Evolutionary conservation across 2,797 vertebrate species (phyloP).

Genomic region (Clarias platycephalus): DNA sequence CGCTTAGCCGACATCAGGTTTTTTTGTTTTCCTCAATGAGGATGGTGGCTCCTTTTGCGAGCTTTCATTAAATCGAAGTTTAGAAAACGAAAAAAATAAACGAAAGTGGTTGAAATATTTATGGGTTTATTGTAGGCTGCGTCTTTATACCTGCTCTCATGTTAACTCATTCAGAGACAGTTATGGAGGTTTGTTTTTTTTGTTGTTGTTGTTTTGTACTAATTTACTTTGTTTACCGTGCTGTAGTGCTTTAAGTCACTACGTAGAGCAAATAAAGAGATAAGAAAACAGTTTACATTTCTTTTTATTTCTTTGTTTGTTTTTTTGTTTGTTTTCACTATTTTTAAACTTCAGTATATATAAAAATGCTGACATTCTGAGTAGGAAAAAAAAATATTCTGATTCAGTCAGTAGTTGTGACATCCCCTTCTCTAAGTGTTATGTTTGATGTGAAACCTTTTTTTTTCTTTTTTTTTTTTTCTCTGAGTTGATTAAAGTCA

Average conservation of each 20-base stretch:
- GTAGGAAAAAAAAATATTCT: conserved; percentile 75
- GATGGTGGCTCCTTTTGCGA: conserved; percentile 98
- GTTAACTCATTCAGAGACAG: conserved; percentile 81
- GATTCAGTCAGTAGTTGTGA: conserved; percentile 65
- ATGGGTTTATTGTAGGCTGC: conserved; percentile 95
- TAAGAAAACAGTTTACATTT: conserved; percentile 93
- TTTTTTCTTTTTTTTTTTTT: not conserved
- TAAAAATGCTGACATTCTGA: conserved; percentile 70
- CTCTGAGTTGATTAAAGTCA: conserved; percentile 78
- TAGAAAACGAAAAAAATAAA: conserved; percentile 55
- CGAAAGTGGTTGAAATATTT: conserved; percentile 97
- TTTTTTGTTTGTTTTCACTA: conserved; percentile 61
- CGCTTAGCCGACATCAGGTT: conserved; percentile 95
- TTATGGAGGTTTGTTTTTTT: conserved; percentile 82
- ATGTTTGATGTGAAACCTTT: conserved; percentile 79
- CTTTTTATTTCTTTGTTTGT: conserved; percentile 74
- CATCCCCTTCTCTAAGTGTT: conserved; percentile 75
- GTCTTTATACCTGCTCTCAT: conserved; percentile 98
- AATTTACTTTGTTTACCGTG: conserved; percentile 99
- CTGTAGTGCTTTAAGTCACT: conserved; percentile 97
- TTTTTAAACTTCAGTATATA: conserved; percentile 70
- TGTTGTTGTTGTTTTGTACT: conserved; percentile 76
- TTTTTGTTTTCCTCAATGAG: conserved; percentile 99
- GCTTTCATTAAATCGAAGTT: conserved; percentile 97
- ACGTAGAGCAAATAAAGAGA: conserved; percentile 89